Conservation (phyloP, 2,113 vertebrate genomes). For the Mesembrinibis cayennensis region DNA sequence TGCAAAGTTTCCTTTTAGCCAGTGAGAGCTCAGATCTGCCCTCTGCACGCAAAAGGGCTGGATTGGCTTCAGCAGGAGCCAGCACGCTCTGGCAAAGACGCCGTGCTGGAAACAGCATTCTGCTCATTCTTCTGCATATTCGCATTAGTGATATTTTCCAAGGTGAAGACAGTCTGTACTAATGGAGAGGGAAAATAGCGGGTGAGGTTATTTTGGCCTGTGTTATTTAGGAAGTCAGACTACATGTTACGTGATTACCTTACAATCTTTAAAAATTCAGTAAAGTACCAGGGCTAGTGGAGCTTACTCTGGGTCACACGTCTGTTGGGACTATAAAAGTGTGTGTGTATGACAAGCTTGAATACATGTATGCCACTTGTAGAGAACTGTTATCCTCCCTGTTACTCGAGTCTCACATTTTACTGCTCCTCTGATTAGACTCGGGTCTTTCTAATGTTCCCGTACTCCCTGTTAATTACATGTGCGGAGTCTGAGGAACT, state of each 20-base stretch:
- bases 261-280: neutral
- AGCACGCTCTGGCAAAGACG: neutral
- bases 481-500: neutral
- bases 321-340: neutral
- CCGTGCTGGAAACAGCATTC: neutral
- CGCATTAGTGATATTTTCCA: neutral
- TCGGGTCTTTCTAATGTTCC: neutral
- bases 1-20: neutral
- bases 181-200: neutral
- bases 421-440: neutral
- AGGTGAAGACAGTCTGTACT: neutral
- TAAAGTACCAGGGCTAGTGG: neutral
- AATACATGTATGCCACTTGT: neutral
- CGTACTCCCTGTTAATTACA: accelerated
- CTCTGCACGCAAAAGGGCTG: neutral
- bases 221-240: neutral
- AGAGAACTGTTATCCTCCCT: neutral
- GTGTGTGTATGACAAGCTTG: neutral
- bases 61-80: neutral
- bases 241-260: neutral
- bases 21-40: neutral
- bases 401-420: neutral
- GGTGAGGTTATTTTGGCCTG: neutral
- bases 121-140: neutral
- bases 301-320: neutral